Evolutionary conservation across 1,140 invertebrate genomes (phyloP).

Genomic region (Temnothorax curvispinosus): DNA sequence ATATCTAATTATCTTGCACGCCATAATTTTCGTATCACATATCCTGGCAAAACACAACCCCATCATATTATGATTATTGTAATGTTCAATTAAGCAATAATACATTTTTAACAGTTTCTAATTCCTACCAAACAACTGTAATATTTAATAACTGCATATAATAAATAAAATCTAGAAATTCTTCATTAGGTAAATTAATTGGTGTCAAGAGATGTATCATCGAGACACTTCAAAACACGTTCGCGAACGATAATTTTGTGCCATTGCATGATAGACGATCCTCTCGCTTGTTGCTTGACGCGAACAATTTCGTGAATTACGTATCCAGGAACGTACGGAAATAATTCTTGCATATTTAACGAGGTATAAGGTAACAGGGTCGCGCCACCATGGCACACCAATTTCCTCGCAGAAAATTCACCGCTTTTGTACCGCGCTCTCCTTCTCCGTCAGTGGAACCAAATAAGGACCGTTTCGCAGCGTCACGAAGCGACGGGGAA

Average conservation of each 20-base stretch:
- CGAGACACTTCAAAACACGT: neutral
- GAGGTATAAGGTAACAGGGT: conserved; percentile 67
- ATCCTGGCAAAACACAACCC: neutral
- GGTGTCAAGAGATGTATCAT: neutral
- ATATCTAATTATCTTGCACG: neutral
- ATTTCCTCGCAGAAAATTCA: conserved; percentile 71
- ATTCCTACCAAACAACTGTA: neutral
- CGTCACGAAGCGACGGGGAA: conserved; percentile 55
- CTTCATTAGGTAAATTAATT: neutral
- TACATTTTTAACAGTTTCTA: neutral
- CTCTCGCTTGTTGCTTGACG: neutral
- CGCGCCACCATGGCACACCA: conserved; percentile 51
- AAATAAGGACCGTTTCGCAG: conserved; percentile 62
- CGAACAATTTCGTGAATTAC: conserved; percentile 45
- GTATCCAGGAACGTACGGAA: conserved; percentile 60
- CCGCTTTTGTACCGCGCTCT: conserved; percentile 60
- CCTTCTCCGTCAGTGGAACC: conserved; percentile 25
- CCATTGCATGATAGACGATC: neutral
- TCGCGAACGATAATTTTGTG: neutral
- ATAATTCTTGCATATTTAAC: conserved; percentile 77
- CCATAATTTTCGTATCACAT: neutral
- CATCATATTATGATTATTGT: neutral
- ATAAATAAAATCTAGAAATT: neutral
- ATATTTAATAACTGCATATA: neutral
- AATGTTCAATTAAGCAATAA: neutral